These are phyloP conservation scores for Epinotia demarniana DNA, from an alignment of 2,888 invertebrate genomes.

Conservation along the genomic window DNA sequence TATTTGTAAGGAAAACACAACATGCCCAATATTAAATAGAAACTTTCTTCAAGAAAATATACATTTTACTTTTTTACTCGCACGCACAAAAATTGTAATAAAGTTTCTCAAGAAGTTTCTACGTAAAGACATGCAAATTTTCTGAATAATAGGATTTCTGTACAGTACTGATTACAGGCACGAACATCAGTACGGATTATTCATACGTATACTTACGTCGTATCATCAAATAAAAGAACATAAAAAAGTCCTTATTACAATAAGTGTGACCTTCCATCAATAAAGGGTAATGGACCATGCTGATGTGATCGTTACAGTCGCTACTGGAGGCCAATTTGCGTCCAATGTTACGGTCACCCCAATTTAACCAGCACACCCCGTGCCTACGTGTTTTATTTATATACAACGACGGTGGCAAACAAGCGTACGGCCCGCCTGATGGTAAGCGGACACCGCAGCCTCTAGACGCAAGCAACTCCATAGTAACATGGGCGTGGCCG, in stretches of 20 bases:
- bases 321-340: constrained; percentile 35
- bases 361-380: constrained; percentile 30
- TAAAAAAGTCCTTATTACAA: constrained; percentile 19
- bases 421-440: no score
- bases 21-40: not conserved
- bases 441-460: no score
- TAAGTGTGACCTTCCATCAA: constrained; percentile 38
- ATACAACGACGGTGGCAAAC: no score
- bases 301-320: constrained; percentile 31
- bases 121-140: not conserved
- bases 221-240: not conserved
- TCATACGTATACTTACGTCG: not conserved
- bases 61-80: not conserved
- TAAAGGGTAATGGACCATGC: constrained; percentile 38
- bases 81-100: not conserved
- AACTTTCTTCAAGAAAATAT: not conserved
- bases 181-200: not conserved
- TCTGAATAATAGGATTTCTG: not conserved
- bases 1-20: not conserved
- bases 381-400: not conserved
- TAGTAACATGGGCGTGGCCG: no score
- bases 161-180: not conserved
- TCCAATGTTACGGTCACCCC: constrained; percentile 38
- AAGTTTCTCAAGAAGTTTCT: not conserved
- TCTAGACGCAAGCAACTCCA: no score